These are phyloP conservation scores for Microplitis manilae DNA, from an alignment of 2,888 invertebrate genomes.

Conservation along the genomic window DNA sequence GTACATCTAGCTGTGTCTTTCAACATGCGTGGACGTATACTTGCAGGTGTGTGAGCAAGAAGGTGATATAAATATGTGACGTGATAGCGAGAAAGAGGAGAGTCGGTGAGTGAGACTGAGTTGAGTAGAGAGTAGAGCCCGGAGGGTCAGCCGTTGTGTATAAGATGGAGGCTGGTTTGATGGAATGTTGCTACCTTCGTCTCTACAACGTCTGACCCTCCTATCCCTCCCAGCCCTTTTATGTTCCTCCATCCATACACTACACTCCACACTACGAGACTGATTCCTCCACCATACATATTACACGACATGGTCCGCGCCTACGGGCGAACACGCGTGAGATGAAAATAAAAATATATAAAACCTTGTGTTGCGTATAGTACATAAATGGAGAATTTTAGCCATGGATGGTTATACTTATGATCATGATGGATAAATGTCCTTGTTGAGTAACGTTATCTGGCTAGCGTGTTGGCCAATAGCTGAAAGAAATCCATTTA, in stretches of 20 bases:
- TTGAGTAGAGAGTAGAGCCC: conserved; percentile 53
- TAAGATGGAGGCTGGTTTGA: conserved; percentile 71
- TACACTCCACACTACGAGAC: not conserved
- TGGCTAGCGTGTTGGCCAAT: conserved; percentile 21
- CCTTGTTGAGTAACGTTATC: conserved; percentile 11
- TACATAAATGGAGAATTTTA: conserved; percentile 13
- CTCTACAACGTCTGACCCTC: conserved; percentile 53
- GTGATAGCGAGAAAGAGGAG: conserved; percentile 9
- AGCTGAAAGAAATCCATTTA: not conserved
- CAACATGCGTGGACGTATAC: not conserved
- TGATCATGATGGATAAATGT: conserved; percentile 31
- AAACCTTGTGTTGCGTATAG: not conserved
- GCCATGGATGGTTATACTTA: conserved; percentile 23
- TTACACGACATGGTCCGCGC: conserved; percentile 35
- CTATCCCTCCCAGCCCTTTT: conserved; percentile 48
- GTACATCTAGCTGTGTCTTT: not conserved
- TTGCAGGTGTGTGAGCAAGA: not conserved
- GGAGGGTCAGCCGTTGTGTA: conserved; percentile 59
- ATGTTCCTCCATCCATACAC: not conserved
- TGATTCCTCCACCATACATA: not conserved
- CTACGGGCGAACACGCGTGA: conserved; percentile 47
- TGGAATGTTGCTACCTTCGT: conserved; percentile 70
- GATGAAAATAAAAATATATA: not conserved
- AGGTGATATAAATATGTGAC: not conserved
- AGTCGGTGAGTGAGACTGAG: not conserved